A percentile compares a stretch with the other conserved stretches of the same genome.
These are phyloP conservation scores for Montipora capricornis DNA, from an alignment of 64 coral and sea anemone genomes.

Conservation along the genomic window DNA sequence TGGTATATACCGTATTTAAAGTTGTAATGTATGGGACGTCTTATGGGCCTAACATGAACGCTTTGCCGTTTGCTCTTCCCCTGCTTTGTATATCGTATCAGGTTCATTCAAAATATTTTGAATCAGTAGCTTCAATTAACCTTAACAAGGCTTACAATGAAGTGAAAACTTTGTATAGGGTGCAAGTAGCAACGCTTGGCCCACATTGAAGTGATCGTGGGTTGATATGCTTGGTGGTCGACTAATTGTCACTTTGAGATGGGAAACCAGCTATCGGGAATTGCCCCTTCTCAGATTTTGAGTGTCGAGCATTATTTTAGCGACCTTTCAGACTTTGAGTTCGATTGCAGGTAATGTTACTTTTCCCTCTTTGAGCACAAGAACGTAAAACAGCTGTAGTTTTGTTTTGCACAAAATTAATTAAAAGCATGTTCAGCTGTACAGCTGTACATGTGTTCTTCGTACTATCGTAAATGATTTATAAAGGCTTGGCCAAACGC, in stretches of 20 bases:
- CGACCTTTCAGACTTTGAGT: conserved; percentile 92
- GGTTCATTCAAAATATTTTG: too few species aligned
- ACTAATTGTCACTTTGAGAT: conserved; percentile 28
- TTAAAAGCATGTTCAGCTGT: too few species aligned
- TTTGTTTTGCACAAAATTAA: background rate
- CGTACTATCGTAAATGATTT: too few species aligned
- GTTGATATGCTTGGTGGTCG: background rate
- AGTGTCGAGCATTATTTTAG: conserved; percentile 96
- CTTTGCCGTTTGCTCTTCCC: too few species aligned
- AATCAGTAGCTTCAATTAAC: background rate
- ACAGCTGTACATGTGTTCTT: too few species aligned
- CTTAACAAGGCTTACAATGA: background rate
- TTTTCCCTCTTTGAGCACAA: background rate
- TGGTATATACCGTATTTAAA: too few species aligned
- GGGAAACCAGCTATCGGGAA: conserved; percentile 95
- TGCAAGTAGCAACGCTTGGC: conserved; percentile 28
- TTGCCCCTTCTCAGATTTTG: conserved; percentile 95
- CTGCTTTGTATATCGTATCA: too few species aligned
- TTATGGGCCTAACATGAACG: too few species aligned
- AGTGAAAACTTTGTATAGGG: conserved; percentile 3
- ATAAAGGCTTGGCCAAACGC: too few species aligned
- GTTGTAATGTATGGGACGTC: too few species aligned
- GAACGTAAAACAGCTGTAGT: background rate
- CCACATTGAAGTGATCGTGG: background rate
- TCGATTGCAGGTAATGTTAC: conserved; percentile 83